Conservation (phyloP, 2,888 invertebrate species). For the Eupeodes latifasciatus region DNA sequence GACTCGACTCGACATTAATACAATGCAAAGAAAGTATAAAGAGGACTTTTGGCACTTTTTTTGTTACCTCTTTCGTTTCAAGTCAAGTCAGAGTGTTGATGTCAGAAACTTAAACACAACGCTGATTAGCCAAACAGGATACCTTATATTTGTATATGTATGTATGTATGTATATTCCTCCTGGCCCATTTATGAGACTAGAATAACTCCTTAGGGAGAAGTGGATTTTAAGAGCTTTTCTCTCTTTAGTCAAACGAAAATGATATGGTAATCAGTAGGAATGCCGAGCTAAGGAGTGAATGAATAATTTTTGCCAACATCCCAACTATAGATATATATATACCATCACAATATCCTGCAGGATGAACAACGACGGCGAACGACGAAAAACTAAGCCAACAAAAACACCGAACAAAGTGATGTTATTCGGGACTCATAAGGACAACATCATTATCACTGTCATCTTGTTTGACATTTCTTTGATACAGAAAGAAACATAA, state of each 20-base stretch:
- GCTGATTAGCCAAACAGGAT: conserved; percentile 57
- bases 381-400: conserved; percentile 20
- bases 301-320: conserved; percentile 31
- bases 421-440: conserved; percentile 59
- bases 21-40: conserved; percentile 65
- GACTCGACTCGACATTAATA: conserved; percentile 33
- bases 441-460: conserved; percentile 63
- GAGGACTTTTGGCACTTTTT: conserved; percentile 46
- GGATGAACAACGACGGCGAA: conserved; percentile 18
- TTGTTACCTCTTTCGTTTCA: conserved; percentile 17
- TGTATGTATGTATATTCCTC: neutral
- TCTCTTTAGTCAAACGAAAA: conserved; percentile 41
- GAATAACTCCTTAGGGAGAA: conserved; percentile 37
- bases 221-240: conserved; percentile 25
- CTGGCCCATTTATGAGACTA: conserved; percentile 43
- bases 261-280: conserved; percentile 63
- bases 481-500: conserved; percentile 28
- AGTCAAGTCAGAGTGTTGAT: conserved; percentile 25
- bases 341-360: conserved; percentile 11
- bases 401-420: conserved; percentile 28
- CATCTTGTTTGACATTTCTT: conserved; percentile 65
- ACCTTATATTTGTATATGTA: neutral
- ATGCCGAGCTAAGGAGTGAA: conserved; percentile 8
- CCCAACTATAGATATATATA: neutral
- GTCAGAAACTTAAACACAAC: conserved; percentile 30